phyloP scores from a whole-genome alignment of 2,888 invertebrate species.

The Uropetala carovei region DNA sequence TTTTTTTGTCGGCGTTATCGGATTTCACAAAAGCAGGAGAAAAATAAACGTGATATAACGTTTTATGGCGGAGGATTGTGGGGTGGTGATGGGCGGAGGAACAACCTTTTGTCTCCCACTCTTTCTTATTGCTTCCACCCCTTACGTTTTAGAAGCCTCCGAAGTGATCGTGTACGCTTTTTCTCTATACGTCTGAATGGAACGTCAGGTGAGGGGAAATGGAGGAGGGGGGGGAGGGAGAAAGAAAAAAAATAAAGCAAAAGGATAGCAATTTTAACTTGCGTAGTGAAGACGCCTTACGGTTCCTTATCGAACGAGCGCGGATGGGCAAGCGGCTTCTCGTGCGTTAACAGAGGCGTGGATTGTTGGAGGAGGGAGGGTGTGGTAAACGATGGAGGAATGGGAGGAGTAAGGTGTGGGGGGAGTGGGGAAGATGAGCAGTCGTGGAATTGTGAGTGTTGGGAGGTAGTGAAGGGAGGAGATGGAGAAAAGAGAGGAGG shows the following conservation, averaged over 20 bases:
- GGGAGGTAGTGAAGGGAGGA: too few species aligned
- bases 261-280: not conserved
- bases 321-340: too few species aligned
- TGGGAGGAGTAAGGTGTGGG: too few species aligned
- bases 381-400: too few species aligned
- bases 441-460: too few species aligned
- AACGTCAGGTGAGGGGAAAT: not conserved
- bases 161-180: not conserved
- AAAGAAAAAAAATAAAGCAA: not conserved
- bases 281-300: not conserved
- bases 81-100: not conserved
- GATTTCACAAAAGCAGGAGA: not conserved
- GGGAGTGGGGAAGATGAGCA: too few species aligned
- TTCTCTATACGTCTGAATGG: not conserved
- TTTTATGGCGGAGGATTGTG: not conserved
- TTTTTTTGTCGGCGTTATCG: not conserved
- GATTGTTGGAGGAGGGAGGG: too few species aligned
- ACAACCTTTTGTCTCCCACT: constrained; percentile 11
- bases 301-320: too few species aligned
- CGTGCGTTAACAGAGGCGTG: too few species aligned
- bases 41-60: not conserved
- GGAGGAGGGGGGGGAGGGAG: not conserved
- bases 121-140: not conserved
- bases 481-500: too few species aligned
- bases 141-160: not conserved